Evolutionary conservation across 2,888 invertebrate genomes (phyloP).

Genomic region (Ectropis crepuscularia): DNA sequence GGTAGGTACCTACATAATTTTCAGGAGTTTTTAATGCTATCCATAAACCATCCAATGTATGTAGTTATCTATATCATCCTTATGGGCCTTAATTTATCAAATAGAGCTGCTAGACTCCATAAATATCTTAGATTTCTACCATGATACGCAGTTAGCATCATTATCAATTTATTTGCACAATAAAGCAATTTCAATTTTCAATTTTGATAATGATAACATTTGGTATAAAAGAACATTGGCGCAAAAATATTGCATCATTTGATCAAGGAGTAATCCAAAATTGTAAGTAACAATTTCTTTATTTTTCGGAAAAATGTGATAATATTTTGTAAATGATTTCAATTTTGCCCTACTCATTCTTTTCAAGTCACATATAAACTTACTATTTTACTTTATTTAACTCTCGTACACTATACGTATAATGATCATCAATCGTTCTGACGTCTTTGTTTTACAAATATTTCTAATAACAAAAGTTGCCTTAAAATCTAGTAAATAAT

Average conservation of each 20-base stretch:
- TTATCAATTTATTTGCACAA: constrained; percentile 41
- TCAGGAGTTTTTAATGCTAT: no score
- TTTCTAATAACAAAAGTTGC: no score
- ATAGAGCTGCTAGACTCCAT: background rate
- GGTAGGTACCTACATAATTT: no score
- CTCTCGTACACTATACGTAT: no score
- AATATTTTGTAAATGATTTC: background rate
- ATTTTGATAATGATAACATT: constrained; percentile 20
- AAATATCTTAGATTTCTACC: constrained; percentile 8
- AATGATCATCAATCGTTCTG: no score
- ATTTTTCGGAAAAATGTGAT: background rate
- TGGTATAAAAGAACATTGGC: constrained; percentile 33
- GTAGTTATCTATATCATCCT: no score
- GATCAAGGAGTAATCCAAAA: constrained; percentile 34
- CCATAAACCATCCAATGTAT: no score
- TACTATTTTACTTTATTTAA: no score
- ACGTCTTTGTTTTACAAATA: no score
- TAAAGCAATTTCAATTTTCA: constrained; percentile 39
- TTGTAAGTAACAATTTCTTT: constrained; percentile 24
- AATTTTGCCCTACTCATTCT: background rate
- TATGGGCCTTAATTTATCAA: background rate
- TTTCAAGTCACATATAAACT: no score
- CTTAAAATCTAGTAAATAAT: no score
- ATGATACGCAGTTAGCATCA: constrained; percentile 16
- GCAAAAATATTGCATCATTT: constrained; percentile 24